These are phyloP conservation scores for Enteromius thamalakanensis DNA, from an alignment of 2,797 vertebrate species.

Conservation along the genomic window DNA sequence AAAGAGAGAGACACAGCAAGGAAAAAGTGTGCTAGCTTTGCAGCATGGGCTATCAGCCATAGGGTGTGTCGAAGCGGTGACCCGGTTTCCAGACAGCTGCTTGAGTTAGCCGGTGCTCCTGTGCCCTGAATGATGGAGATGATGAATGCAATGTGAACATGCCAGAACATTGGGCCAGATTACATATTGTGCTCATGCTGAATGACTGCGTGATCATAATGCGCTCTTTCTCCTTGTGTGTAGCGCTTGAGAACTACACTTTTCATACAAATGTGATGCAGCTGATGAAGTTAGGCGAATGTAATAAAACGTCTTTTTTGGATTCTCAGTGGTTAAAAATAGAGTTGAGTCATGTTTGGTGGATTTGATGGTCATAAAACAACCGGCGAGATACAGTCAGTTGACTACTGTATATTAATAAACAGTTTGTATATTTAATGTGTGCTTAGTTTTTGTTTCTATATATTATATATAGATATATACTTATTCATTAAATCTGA, in stretches of 20 bases:
- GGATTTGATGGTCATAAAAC: background rate
- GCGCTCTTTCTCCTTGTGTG: background rate
- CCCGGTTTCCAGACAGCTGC: slow-evolving; percentile 20
- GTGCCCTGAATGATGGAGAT: background rate
- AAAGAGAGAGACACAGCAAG: background rate
- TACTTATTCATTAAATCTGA: background rate
- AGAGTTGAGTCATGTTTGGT: background rate
- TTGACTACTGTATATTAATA: background rate
- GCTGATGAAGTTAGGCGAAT: background rate
- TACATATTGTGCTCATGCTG: slow-evolving; percentile 1
- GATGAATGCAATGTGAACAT: slow-evolving; percentile 14
- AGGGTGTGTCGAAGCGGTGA: slow-evolving; percentile 5
- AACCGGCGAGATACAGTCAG: background rate
- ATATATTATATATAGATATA: background rate
- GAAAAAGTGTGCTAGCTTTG: background rate
- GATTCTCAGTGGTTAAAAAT: background rate
- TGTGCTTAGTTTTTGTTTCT: background rate
- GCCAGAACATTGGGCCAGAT: background rate
- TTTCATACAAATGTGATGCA: background rate
- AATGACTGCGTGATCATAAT: background rate
- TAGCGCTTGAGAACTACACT: background rate
- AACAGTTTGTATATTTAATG: background rate
- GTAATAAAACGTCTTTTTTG: background rate
- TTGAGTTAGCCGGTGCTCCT: background rate
- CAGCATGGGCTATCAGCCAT: background rate